A percentile compares a stretch with the other conserved stretches of the same genome.
Conservation (phyloP, 1,140 invertebrate species). For the Pantala flavescens region DNA sequence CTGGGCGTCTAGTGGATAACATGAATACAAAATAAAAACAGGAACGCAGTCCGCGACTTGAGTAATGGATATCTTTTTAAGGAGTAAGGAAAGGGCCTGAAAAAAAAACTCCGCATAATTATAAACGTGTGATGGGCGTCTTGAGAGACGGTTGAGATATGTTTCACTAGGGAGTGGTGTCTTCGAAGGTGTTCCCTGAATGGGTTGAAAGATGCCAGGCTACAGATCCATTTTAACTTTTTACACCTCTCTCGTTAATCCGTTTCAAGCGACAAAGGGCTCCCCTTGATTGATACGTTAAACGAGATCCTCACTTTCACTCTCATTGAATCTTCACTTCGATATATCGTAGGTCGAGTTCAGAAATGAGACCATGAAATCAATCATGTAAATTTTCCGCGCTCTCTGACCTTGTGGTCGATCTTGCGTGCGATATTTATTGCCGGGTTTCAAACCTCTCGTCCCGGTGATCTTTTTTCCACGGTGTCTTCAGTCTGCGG, state of each 20-base stretch:
- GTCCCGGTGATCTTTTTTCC: too few species aligned
- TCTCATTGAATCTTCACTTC: not conserved
- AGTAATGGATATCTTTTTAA: slow-evolving; percentile 4
- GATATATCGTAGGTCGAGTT: not conserved
- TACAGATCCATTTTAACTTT: not conserved
- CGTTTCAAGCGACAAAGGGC: slow-evolving; percentile 3
- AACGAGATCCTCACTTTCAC: not conserved
- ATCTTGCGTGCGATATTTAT: too few species aligned
- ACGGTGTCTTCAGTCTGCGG: too few species aligned
- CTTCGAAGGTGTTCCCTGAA: not conserved
- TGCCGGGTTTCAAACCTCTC: too few species aligned
- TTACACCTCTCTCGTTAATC: not conserved
- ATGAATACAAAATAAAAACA: not conserved
- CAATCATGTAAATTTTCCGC: not conserved
- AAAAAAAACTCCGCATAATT: not conserved
- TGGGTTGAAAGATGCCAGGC: not conserved
- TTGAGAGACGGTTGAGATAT: not conserved
- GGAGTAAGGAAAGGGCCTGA: not conserved
- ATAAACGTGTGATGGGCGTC: not conserved
- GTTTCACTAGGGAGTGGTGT: not conserved
- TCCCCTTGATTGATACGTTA: not conserved
- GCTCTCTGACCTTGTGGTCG: too few species aligned
- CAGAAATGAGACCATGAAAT: not conserved
- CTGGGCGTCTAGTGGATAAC: not conserved
- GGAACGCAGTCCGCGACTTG: not conserved